phyloP scores from a whole-genome alignment of 2,797 vertebrate species.

The Oryzias dopingdopingensis region DNA sequence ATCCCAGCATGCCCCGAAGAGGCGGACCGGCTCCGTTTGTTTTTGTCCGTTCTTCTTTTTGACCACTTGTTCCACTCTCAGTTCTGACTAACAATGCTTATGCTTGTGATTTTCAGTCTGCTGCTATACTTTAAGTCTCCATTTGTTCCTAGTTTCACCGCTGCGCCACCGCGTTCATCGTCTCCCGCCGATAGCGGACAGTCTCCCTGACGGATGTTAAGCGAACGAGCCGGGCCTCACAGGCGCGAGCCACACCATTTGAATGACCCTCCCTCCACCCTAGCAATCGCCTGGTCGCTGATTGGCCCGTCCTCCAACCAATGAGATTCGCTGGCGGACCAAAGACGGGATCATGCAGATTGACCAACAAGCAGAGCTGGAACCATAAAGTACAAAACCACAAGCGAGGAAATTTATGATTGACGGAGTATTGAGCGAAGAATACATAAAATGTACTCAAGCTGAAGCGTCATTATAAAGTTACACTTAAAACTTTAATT shows the following conservation, averaged over 20 bases:
- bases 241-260: conserved; percentile 49
- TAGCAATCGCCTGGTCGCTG: conserved; percentile 15
- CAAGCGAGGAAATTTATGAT: no score
- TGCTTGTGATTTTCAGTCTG: conserved; percentile 19
- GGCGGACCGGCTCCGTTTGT: conserved; percentile 10
- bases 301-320: conserved; percentile 61
- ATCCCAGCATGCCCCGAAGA: conserved; percentile 61
- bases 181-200: conserved; percentile 44
- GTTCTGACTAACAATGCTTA: background rate
- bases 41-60: conserved; percentile 9
- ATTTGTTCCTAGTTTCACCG: conserved; percentile 42
- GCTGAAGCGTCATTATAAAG: no score
- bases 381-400: no score
- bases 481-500: no score
- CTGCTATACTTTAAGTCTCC: conserved; percentile 42
- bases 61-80: conserved; percentile 9
- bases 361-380: conserved; percentile 1
- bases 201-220: conserved; percentile 54
- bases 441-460: no score
- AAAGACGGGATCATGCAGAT: conserved; percentile 54
- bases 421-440: no score
- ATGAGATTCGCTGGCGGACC: conserved; percentile 44
- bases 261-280: conserved; percentile 54
- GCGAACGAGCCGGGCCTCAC: conserved; percentile 42
- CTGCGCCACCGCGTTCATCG: conserved; percentile 25